These are phyloP conservation scores for Euglossa dilemma DNA, from an alignment of 1,140 invertebrate genomes.

Conservation along the genomic window DNA sequence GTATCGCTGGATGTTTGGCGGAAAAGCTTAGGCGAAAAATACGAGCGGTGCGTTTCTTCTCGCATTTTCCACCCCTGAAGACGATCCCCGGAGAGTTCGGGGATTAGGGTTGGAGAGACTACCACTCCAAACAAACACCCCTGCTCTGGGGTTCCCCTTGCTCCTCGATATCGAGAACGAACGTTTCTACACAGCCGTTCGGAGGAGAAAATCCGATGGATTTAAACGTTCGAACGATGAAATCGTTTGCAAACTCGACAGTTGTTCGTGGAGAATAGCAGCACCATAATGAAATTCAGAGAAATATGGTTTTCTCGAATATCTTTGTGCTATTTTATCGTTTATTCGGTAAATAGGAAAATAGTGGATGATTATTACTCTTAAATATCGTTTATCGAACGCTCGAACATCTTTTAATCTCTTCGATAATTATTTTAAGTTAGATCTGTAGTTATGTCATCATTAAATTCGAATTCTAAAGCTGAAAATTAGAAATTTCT, in stretches of 20 bases:
- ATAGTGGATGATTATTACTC: too few relatives aligned
- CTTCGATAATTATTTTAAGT: too few relatives aligned
- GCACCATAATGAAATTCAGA: neutral
- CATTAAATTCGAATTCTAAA: too few relatives aligned
- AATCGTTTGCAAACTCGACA: neutral
- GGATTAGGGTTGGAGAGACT: slow-evolving; percentile 79
- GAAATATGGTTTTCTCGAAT: neutral
- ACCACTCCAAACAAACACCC: slow-evolving; percentile 81
- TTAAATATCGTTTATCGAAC: too few relatives aligned
- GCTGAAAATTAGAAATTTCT: too few relatives aligned
- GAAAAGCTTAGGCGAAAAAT: slow-evolving; percentile 58
- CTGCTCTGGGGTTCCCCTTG: slow-evolving; percentile 58
- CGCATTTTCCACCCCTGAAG: slow-evolving; percentile 70
- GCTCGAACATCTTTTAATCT: too few relatives aligned
- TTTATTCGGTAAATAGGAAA: too few relatives aligned
- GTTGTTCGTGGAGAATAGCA: neutral
- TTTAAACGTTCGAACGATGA: neutral
- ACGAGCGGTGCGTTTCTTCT: slow-evolving; percentile 48
- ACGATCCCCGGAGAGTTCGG: slow-evolving; percentile 71
- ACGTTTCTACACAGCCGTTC: slow-evolving; percentile 25
- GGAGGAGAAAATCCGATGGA: neutral
- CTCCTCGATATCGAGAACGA: slow-evolving; percentile 25
- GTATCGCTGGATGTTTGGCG: neutral
- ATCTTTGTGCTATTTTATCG: neutral
- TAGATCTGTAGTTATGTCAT: too few relatives aligned